Percentiles rank a stretch among this genome's conserved stretches.
phyloP scores from a whole-genome alignment of 92 coral and sea anemone genomes.

The Actinernus sp. region DNA sequence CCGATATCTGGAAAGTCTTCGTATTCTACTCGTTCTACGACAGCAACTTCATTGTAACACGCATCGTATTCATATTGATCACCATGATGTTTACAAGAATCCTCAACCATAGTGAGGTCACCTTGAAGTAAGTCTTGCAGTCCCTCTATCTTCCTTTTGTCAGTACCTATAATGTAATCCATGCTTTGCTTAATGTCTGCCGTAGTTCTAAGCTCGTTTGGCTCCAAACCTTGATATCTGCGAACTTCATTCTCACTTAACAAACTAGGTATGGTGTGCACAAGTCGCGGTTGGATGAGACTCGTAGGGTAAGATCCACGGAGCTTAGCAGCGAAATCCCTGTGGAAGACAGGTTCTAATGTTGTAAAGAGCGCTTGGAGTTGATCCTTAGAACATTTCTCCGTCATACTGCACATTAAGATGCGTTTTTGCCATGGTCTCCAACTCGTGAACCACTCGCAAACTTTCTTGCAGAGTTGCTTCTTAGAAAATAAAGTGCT shows the following conservation, averaged over 20 bases:
- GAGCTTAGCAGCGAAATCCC: conserved; percentile 89
- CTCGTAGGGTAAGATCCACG: conserved; percentile 85
- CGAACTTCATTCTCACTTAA: conserved; percentile 11
- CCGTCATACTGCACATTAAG: conserved; percentile 89
- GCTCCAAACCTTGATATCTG: background rate
- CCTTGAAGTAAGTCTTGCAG: conserved; percentile 1
- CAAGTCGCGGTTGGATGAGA: conserved; percentile 43
- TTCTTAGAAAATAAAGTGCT: conserved; percentile 82
- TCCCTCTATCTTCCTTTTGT: background rate
- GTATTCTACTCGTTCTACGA: conserved; percentile 27
- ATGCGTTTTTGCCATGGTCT: conserved; percentile 94
- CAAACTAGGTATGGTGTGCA: conserved; percentile 56
- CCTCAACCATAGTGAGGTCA: background rate
- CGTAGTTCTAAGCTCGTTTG: background rate
- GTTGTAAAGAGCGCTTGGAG: conserved; percentile 81
- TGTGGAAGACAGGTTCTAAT: conserved; percentile 96
- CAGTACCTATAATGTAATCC: background rate
- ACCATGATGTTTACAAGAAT: background rate
- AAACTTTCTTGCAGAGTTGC: conserved; percentile 81
- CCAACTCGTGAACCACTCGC: conserved; percentile 94
- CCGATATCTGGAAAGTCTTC: background rate
- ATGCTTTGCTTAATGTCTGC: background rate
- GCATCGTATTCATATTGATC: background rate
- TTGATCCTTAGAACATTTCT: conserved; percentile 83
- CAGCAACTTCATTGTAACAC: conserved; percentile 26